Evolutionary conservation across 2,888 invertebrate species (phyloP), one percentile per base, ranked within the genome.

Genomic region (Lamproptera curius): DNA sequence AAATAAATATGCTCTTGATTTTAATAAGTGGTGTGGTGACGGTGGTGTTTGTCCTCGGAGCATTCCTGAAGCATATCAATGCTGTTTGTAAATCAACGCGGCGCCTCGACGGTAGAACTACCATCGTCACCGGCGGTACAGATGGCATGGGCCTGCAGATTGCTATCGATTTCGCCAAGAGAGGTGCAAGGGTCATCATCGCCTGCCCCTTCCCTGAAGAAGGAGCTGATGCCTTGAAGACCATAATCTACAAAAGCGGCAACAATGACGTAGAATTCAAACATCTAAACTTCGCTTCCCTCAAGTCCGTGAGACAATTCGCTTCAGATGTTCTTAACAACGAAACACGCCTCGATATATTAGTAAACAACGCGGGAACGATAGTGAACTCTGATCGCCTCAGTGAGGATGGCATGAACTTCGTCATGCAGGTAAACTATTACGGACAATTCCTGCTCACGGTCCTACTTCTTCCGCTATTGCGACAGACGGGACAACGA

Each of bases 361-460:
- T 97, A 5, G 90, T 97, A 40, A 96, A 96, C 69, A 97, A 97
- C 69, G 97, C 97, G 0, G 97, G 96, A 1, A 92, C 93, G 0
- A 90, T 93, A 50, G 81, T 88, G 0, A 89, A 90, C 55, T 77
- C 74, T 3, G 90, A 70, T 1, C 79, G 89, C 46, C 93, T 94
- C 16, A 90, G 91, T 57, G 96, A 97, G 57, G 96, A 97, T 63
- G 94, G 94, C 0, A 76, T 97, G 50, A 95, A 96, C 69, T 78
- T 92, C 54, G 94, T 94, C 6, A 95, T 97, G 93, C 96, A 94
- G 31, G 95, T 96, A 1, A 98, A 98, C 73, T 95, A 97, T 64
- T 95, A 94, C 72, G 97, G 97, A 0, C 95, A 95, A 17, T 97
- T 97, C 71, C 85, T 98, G 17, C 83, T 98, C 20, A 97, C 97